These are phyloP conservation scores for Drosophila incognita DNA, from an alignment of 2,888 invertebrate genomes.

Conservation along the genomic window DNA sequence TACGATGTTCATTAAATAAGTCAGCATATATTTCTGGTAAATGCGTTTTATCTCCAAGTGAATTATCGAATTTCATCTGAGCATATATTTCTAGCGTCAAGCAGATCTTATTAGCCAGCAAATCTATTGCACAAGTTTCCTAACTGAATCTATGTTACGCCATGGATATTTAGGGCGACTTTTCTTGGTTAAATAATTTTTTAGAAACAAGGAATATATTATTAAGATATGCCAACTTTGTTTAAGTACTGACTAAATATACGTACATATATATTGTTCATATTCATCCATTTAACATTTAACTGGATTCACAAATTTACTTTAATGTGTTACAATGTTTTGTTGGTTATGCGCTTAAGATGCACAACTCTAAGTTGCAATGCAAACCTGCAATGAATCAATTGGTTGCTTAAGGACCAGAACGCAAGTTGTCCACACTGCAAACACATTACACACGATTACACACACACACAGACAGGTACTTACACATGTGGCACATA, in stretches of 20 bases:
- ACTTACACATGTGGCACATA: constrained; percentile 15
- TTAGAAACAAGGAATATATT: neutral
- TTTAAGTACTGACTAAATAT: neutral
- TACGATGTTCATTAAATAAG: constrained; percentile 24
- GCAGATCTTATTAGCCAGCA: neutral
- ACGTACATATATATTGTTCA: too few relatives aligned
- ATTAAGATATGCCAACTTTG: neutral
- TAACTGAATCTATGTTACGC: neutral
- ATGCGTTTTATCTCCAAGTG: constrained; percentile 17
- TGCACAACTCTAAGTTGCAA: constrained; percentile 25
- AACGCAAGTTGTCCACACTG: constrained; percentile 35
- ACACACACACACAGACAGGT: constrained; percentile 2
- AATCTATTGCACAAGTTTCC: neutral
- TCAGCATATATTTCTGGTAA: constrained; percentile 14
- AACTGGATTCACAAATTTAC: constrained; percentile 4
- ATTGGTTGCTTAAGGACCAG: constrained; percentile 49
- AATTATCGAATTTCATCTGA: constrained; percentile 1
- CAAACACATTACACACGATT: constrained; percentile 12
- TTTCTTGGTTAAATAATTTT: neutral
- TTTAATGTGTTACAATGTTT: constrained; percentile 10
- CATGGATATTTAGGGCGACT: neutral
- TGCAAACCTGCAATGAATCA: constrained; percentile 65
- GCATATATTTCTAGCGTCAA: neutral
- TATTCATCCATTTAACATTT: neutral
- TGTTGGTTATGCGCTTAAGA: constrained; percentile 10